phyloP scores from a whole-genome alignment of 2,888 invertebrate genomes.

The Caenorhabditis sulstoni region DNA sequence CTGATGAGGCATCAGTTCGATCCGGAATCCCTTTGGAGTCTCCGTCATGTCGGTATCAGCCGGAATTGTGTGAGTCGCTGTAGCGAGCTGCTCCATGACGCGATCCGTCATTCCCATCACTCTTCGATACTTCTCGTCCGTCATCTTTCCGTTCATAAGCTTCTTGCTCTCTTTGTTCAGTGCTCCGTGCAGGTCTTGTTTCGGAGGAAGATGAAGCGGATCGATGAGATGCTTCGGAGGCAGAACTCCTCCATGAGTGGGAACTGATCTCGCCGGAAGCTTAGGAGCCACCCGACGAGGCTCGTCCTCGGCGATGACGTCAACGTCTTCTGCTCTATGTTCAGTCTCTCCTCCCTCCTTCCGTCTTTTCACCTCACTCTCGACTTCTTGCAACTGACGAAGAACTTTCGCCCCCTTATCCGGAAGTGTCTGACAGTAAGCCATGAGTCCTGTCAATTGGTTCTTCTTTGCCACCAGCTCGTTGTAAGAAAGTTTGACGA shows the following conservation, averaged over 20 bases:
- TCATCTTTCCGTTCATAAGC: slow-evolving; percentile 78
- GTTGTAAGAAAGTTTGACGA: slow-evolving; percentile 15
- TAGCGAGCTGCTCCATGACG: slow-evolving; percentile 67
- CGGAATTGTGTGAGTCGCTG: slow-evolving; percentile 61
- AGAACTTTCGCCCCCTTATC: slow-evolving; percentile 38
- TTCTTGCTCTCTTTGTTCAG: slow-evolving; percentile 65
- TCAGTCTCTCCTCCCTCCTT: slow-evolving; percentile 13
- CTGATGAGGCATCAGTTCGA: slow-evolving; percentile 78
- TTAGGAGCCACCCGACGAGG: slow-evolving; percentile 38
- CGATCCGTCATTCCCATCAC: slow-evolving; percentile 67
- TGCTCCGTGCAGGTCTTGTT: slow-evolving; percentile 30
- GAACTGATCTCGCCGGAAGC: slow-evolving; percentile 21
- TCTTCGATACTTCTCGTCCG: slow-evolving; percentile 64
- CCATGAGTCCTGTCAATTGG: slow-evolving; percentile 25
- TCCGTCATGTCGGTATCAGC: slow-evolving; percentile 66
- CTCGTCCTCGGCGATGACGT: slow-evolving; percentile 11
- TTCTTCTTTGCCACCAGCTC: slow-evolving; percentile 32
- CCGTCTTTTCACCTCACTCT: slow-evolving; percentile 44
- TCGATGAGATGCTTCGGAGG: slow-evolving; percentile 43
- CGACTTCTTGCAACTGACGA: slow-evolving; percentile 39
- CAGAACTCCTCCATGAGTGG: slow-evolving; percentile 27
- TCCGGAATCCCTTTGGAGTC: slow-evolving; percentile 71
- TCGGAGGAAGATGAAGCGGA: slow-evolving; percentile 10
- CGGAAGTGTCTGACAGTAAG: slow-evolving; percentile 15
- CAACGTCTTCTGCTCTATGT: slow-evolving; percentile 2